Conservation (phyloP, 1,140 invertebrate species). For the Globodera ellingtonae region DNA sequence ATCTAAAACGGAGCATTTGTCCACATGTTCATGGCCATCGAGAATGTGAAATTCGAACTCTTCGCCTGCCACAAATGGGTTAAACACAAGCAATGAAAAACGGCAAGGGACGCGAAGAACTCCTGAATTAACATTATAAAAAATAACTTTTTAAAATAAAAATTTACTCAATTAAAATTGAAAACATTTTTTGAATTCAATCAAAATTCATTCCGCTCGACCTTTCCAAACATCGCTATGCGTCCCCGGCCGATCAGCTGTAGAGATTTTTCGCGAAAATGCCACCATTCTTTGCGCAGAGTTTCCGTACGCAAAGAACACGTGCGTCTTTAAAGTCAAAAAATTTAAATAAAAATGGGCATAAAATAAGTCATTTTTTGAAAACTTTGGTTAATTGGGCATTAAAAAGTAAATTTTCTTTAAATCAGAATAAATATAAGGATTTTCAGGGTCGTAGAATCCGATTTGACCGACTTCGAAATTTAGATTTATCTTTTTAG, state of each 20-base stretch:
- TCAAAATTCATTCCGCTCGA: neutral
- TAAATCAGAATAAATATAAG: too few species aligned
- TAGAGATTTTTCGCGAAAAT: neutral
- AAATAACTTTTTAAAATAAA: neutral
- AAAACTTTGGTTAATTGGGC: too few species aligned
- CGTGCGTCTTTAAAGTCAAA: neutral
- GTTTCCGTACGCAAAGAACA: neutral
- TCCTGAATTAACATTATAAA: neutral
- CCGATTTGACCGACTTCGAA: too few species aligned
- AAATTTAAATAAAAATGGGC: neutral
- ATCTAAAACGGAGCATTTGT: neutral
- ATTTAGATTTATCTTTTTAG: too few species aligned
- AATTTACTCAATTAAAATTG: neutral
- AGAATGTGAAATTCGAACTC: neutral
- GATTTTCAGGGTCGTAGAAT: too few species aligned
- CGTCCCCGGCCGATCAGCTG: neutral
- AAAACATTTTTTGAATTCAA: neutral
- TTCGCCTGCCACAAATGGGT: neutral
- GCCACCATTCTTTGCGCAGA: neutral
- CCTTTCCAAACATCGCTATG: neutral
- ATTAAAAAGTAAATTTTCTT: too few species aligned
- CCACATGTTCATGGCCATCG: neutral
- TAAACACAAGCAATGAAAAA: neutral
- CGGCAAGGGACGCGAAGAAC: neutral
- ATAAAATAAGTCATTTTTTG: neutral